Conservation (phyloP, 2,797 vertebrate species). For the Zalophus californianus region DNA sequence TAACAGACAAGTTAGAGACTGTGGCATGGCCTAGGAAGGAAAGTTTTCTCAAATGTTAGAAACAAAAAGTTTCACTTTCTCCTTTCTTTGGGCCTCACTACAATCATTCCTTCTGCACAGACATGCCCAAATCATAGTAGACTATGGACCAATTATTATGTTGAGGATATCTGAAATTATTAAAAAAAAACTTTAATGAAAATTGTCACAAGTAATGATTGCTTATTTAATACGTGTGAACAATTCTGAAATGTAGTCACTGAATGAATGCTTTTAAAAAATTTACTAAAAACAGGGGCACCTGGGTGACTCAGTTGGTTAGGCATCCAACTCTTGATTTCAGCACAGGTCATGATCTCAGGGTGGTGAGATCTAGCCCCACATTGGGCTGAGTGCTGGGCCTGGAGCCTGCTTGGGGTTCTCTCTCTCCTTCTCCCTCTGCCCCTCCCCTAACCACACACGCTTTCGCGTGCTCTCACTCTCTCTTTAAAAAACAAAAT, state of each 20-base stretch:
- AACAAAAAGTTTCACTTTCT: neutral
- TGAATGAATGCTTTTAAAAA: neutral
- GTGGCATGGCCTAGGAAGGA: neutral
- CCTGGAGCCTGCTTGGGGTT: neutral
- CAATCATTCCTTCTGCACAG: neutral
- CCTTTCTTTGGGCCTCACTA: neutral
- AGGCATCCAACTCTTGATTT: neutral
- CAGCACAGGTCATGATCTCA: neutral
- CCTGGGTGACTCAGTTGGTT: neutral
- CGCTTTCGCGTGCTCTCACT: neutral
- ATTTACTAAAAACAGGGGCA: neutral
- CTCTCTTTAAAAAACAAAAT: neutral
- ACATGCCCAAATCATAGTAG: neutral
- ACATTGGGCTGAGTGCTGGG: neutral
- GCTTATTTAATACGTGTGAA: neutral
- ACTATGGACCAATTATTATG: neutral
- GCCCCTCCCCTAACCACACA: neutral
- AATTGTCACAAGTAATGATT: neutral
- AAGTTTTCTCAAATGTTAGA: neutral
- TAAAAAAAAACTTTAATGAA: constrained; percentile 1
- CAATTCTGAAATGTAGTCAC: neutral
- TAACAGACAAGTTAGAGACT: neutral
- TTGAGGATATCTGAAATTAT: neutral
- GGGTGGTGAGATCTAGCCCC: neutral
- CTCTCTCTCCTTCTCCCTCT: neutral